Evolutionary conservation across 2,888 invertebrate species (phyloP).

Genomic region (Pseudanteris insignis): DNA sequence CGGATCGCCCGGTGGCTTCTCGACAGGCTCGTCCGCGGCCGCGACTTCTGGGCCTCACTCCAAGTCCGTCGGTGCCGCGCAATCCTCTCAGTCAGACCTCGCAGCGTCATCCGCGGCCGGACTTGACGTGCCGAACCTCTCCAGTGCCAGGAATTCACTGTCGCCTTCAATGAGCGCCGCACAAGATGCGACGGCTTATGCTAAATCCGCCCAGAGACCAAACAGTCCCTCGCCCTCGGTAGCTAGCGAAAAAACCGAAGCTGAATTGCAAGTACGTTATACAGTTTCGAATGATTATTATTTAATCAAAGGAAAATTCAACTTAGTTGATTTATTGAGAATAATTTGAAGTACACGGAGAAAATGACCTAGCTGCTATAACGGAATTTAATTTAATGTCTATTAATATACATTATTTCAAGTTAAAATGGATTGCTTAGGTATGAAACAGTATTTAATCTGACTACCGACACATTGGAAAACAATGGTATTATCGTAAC

Average conservation of each 20-base stretch:
- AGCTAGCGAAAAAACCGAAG: slow-evolving; percentile 88
- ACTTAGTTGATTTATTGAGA: too few species aligned
- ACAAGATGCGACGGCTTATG: slow-evolving; percentile 62
- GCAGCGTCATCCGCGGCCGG: slow-evolving; percentile 48
- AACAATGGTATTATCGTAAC: too few species aligned
- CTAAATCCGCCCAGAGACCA: slow-evolving; percentile 78
- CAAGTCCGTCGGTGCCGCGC: slow-evolving; percentile 23
- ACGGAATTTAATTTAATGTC: too few species aligned
- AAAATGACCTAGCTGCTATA: too few species aligned
- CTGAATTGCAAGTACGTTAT: slow-evolving; percentile 82
- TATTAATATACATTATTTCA: too few species aligned
- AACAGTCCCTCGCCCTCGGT: slow-evolving; percentile 92
- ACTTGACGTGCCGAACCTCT: slow-evolving; percentile 58
- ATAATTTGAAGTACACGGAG: too few species aligned
- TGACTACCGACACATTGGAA: too few species aligned
- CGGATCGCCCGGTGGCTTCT: slow-evolving; percentile 42
- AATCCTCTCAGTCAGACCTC: slow-evolving; percentile 35
- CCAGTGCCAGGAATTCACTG: slow-evolving; percentile 60
- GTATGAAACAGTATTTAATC: too few species aligned
- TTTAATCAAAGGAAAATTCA: too few species aligned
- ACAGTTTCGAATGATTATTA: too few species aligned
- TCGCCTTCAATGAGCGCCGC: slow-evolving; percentile 69
- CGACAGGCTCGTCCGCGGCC: slow-evolving; percentile 24
- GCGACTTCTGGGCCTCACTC: slow-evolving; percentile 48
- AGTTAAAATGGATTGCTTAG: too few species aligned